Evolutionary conservation across 2,113 vertebrate species (phyloP), one percentile per base, ranked within the genome.

Genomic region (Raphicerus campestris): DNA sequence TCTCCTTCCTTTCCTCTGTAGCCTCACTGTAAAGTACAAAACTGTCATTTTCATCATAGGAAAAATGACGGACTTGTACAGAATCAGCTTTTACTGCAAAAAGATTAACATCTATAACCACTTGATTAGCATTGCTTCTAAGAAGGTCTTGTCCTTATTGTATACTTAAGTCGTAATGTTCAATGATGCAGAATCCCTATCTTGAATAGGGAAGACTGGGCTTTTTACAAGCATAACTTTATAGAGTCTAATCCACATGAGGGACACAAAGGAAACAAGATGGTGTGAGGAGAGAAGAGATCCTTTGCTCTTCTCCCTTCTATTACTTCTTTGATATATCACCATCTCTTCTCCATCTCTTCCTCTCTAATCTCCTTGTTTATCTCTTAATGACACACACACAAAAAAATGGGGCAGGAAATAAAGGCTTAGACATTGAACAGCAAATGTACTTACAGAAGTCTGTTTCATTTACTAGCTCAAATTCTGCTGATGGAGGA

Each of bases 161-260:
- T 75, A 39, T 49, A 51, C 19, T 58, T 87, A 91, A 91, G 94
- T 61, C 77, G 7, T 85, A 97, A 97, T 87, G 84, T 89, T 96
- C 91, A 95, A 39, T 30, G 93, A 93, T 92, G 87, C 63, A 35
- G 42, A 98, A 96, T 82, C 35, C 53, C 47, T 24, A 53, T 90
- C 91, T 97, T 94, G 80, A 97, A 96, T 87, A 7, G 70, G 70
- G 87, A 93, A 96, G 96, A 88, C 80, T 93, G 30, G 77, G n/a
- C 47, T 81, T 53, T 75, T 85, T 35, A 47, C 3, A 60, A 77
- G 87, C 80, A 60, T 42, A 20, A 81, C 20, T 55, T 80, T 42
- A 53, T 63, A 92, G 66, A 77, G 56, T 42, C 56, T 51, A 55
- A n/a, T 39, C 58, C 9, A 35, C 39, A 26, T 5, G 17, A 96